These are phyloP conservation scores for Steinernema scapterisci DNA, from an alignment of 2,888 invertebrate species.

Conservation along the genomic window DNA sequence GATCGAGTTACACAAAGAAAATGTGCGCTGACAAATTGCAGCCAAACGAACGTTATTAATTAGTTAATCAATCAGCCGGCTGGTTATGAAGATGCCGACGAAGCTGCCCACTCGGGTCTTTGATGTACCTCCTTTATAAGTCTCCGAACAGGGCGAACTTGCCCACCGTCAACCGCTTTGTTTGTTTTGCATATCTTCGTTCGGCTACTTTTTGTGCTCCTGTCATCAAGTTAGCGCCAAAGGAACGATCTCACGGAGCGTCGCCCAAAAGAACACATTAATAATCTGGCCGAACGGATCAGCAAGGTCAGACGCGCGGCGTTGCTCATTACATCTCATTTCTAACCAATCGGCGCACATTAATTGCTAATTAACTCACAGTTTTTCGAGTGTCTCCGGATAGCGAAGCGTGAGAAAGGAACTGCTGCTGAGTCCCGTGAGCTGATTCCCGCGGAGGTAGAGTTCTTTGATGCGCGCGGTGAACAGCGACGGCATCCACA, in stretches of 20 bases:
- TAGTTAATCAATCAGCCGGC: constrained; percentile 16
- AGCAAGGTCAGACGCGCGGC: constrained; percentile 7
- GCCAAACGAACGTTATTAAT: constrained; percentile 7
- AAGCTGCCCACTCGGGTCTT: background rate
- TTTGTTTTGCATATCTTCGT: too few relatives aligned
- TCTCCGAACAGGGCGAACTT: too few relatives aligned
- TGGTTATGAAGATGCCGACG: constrained; percentile 24
- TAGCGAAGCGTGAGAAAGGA: constrained; percentile 30
- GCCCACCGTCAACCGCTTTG: too few relatives aligned
- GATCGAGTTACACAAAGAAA: background rate
- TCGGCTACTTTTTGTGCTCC: background rate
- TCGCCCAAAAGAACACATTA: background rate
- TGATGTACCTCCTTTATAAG: background rate
- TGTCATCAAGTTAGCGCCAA: background rate
- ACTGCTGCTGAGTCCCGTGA: constrained; percentile 4
- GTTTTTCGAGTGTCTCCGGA: constrained; percentile 30
- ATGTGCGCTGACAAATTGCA: background rate
- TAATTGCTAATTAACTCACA: constrained; percentile 20
- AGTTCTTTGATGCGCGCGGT: constrained; percentile 28
- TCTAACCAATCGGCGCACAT: background rate
- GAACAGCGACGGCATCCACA: constrained; percentile 26
- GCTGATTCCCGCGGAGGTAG: constrained; percentile 1
- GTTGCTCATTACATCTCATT: background rate
- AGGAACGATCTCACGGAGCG: background rate
- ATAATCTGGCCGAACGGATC: background rate